A percentile compares a stretch with the other conserved stretches of the same genome.
These are phyloP conservation scores for Charina bottae DNA, from an alignment of 2,113 vertebrate genomes.

Conservation along the genomic window DNA sequence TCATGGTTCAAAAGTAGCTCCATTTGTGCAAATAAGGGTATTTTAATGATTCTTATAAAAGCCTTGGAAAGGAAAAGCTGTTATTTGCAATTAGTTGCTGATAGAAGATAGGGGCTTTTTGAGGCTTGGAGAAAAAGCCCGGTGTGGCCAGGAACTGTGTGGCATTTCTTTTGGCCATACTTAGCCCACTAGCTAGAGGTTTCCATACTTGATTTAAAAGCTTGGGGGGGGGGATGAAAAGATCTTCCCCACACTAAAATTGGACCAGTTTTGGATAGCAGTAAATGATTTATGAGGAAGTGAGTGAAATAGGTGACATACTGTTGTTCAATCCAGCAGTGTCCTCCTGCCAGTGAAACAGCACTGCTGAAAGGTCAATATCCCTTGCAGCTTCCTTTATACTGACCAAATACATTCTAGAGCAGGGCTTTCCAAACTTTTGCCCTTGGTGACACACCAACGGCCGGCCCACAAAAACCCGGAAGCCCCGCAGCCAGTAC, in stretches of 20 bases:
- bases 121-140: neutral
- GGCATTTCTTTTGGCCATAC: neutral
- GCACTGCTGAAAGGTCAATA: neutral
- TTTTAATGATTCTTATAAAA: neutral
- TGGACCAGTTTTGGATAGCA: neutral
- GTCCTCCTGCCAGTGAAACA: neutral
- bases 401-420: neutral
- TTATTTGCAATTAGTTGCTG: neutral
- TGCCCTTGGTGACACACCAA: too few species aligned
- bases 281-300: neutral
- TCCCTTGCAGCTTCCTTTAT: neutral
- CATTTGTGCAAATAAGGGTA: neutral
- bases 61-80: neutral
- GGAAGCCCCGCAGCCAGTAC: too few species aligned
- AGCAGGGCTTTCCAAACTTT: too few species aligned
- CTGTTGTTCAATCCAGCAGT: neutral
- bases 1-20: neutral
- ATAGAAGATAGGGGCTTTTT: neutral
- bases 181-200: neutral
- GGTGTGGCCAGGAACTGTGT: neutral
- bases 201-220: neutral
- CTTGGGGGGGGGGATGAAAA: neutral
- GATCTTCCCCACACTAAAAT: neutral
- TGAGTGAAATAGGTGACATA: neutral
- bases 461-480: too few species aligned